Base-by-base conservation (phyloP, 1,140 invertebrate species). In the Eubasilissa regina region DNA sequence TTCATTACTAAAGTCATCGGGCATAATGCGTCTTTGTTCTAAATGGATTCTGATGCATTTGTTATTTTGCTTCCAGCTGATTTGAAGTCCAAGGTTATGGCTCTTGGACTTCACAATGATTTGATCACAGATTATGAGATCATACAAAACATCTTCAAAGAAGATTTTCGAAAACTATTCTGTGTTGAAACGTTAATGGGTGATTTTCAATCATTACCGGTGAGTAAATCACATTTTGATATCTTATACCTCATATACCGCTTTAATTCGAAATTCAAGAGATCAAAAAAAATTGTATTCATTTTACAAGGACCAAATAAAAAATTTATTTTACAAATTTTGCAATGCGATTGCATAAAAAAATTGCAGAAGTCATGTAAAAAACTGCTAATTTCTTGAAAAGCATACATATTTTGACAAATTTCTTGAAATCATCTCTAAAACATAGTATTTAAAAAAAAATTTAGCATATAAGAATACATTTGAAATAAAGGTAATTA, bases 141-240 rank as follows among this genome's bases (percentile, higher is more conserved):
- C 8, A 66, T 68, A 17, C 44, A 56, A 44, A 70, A 75, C 19
- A 66, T 75, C 15, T 76, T 77, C 17, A 83, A 79, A 58, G 78
- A 80, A 68, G 78, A 83, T 73, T 73, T 79, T 21, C 55, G 60
- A 7, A 80, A 79, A 66, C 48, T 75, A 13, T 56, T 80, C 35
- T 56, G 76, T 70, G 58, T 80, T 0, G 77, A 84, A 6, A 86
- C 85, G 48, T 77, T 84, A 0, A 84, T 88, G 8, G 87, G 87
- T 0, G 85, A 87, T 75, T 89, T 89, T 68, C 85, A 89, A 62
- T 73, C 81, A 53, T 80, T 89, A 60, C 88, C 88, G 12, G 88
- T 89, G 78, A 87, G 87, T 85, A 62, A 44, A 81, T 75, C 12
- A 3, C n/a, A 51, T 51, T 51, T 13, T 51, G 11, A 62, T 66